Evolutionary conservation across 2,113 vertebrate genomes (phyloP).

Genomic region (Oplegnathus fasciatus): DNA sequence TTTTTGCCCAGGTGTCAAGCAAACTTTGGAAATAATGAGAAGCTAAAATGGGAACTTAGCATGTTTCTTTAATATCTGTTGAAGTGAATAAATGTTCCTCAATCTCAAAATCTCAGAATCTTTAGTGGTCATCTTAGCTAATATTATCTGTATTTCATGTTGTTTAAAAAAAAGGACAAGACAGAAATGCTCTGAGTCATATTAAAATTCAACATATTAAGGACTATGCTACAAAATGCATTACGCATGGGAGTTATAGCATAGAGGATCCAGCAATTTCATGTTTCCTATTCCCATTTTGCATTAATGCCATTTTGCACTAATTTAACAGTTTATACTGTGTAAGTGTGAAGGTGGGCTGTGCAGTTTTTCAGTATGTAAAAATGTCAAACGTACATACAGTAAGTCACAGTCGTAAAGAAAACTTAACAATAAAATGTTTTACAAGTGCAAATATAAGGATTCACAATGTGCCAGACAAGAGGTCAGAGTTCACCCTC

Average conservation of each 20-base stretch:
- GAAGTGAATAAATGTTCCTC: background rate
- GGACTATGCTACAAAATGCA: background rate
- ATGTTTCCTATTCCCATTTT: too few species aligned
- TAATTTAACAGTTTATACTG: too few species aligned
- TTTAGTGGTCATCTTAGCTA: background rate
- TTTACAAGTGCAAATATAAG: too few species aligned
- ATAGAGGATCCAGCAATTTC: too few species aligned
- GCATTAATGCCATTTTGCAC: too few species aligned
- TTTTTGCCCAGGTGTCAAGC: background rate
- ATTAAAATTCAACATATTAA: background rate
- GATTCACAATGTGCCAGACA: too few species aligned
- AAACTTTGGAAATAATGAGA: slow-evolving; percentile 16
- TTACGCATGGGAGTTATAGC: background rate
- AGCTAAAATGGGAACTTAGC: background rate
- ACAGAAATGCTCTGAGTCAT: background rate
- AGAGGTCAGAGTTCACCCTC: background rate
- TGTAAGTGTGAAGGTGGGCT: too few species aligned
- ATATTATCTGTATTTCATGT: background rate
- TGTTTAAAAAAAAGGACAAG: background rate
- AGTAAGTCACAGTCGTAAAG: too few species aligned
- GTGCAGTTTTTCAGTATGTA: too few species aligned
- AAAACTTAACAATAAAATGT: too few species aligned
- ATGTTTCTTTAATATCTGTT: background rate
- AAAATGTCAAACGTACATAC: too few species aligned
- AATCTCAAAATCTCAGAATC: slow-evolving; percentile 15